A percentile compares a stretch with the other conserved stretches of the same genome.
Evolutionary conservation across 2,113 vertebrate genomes (phyloP).

Genomic region (Tetrax tetrax): DNA sequence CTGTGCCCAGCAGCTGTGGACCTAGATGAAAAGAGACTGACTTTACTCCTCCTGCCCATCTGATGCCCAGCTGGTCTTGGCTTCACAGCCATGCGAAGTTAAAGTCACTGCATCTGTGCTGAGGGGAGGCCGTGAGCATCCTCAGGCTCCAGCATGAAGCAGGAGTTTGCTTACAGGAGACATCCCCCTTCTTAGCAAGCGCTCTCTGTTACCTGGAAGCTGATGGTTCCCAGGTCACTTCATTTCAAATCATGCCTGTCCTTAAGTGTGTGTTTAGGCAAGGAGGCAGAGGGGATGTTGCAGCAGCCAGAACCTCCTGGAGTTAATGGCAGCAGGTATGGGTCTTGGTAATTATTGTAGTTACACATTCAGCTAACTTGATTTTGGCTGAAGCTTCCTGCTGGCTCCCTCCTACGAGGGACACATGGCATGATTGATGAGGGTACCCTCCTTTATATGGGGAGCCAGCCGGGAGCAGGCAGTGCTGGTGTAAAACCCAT

Average conservation of each 20-base stretch:
- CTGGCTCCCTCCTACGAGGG: neutral
- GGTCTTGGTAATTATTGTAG: neutral
- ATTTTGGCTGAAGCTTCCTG: neutral
- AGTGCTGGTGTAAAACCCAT: rapidly evolving
- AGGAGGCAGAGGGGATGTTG: neutral
- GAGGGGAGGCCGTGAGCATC: neutral
- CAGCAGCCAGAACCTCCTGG: neutral
- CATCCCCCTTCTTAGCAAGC: rapidly evolving
- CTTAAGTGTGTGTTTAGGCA: neutral
- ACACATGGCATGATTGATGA: neutral
- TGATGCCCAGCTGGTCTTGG: neutral
- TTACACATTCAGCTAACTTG: neutral
- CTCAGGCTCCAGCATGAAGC: neutral
- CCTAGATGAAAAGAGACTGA: neutral
- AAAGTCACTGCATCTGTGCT: neutral
- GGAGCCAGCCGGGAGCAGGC: neutral
- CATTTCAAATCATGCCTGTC: neutral
- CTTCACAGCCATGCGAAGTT: neutral
- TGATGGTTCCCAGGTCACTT: rapidly evolving
- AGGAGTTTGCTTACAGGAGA: neutral
- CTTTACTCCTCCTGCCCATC: neutral
- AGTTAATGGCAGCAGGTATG: neutral
- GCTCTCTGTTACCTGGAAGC: neutral
- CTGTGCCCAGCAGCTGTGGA: neutral
- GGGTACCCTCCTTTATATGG: rapidly evolving